phyloP scores from a whole-genome alignment of 2,888 invertebrate genomes.

The Ochropleura plecta region DNA sequence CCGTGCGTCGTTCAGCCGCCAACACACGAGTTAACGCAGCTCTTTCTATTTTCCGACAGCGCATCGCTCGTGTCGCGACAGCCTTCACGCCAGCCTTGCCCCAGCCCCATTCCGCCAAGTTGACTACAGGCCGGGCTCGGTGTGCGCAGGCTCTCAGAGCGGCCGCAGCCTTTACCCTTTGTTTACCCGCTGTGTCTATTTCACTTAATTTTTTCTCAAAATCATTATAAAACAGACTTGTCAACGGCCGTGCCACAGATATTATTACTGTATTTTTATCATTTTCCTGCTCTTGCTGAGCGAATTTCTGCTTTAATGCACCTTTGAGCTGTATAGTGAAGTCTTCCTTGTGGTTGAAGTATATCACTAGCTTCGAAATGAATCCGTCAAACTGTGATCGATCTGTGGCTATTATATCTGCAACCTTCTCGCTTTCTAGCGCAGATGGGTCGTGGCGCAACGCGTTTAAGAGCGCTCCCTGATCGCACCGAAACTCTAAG shows the following conservation, averaged over 20 bases:
- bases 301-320: slow-evolving; percentile 5
- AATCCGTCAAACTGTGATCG: slow-evolving; percentile 69
- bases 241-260: slow-evolving; percentile 10
- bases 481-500: slow-evolving; percentile 71
- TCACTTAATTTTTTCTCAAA: slow-evolving; percentile 52
- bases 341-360: slow-evolving; percentile 76
- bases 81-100: slow-evolving; percentile 76
- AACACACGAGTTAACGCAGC: slow-evolving; percentile 63
- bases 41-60: slow-evolving; percentile 67
- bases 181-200: slow-evolving; percentile 49
- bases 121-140: slow-evolving; percentile 69
- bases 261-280: neutral
- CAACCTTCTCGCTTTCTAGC: slow-evolving; percentile 64
- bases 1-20: slow-evolving; percentile 70
- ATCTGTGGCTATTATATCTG: slow-evolving; percentile 58
- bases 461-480: slow-evolving; percentile 77
- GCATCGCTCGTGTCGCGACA: slow-evolving; percentile 72
- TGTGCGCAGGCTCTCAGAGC: slow-evolving; percentile 74
- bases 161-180: slow-evolving; percentile 62
- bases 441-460: slow-evolving; percentile 75
- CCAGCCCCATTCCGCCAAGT: slow-evolving; percentile 73
- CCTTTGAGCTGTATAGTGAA: slow-evolving; percentile 62
- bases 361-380: slow-evolving; percentile 72
- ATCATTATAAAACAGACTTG: slow-evolving; percentile 23
- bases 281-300: neutral